Base-by-base conservation (phyloP, 2,113 vertebrate species). In the Campylomormyrus numenius region DNA sequence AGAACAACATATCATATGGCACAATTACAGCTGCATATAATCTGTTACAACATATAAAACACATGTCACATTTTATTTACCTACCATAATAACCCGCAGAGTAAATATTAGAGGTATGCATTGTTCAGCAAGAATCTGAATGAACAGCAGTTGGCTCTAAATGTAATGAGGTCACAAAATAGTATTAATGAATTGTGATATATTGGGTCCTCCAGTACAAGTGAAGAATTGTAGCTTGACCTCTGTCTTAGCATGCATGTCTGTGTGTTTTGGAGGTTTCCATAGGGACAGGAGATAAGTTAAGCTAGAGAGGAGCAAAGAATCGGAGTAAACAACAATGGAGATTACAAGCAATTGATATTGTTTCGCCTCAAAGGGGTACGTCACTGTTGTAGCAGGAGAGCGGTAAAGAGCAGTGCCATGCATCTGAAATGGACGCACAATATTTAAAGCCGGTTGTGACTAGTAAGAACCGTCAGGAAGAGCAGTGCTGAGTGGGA, bases 361-460 rank as follows among this genome's bases (percentile, higher is more conserved):
- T 48, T 11, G 24, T 86, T 50, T 86, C 84, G 50, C 48, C 84
- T n/a, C 84, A 86, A 87, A 27, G 49, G 58, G 90, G 83, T 91
- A 89, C 91, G 88, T 90, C 74, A 87, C 90, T 53, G 45, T 49
- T 83, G 89, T 31, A 62, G 49, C 50, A 35, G 13, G 10, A 46
- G 13, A 21, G 50, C 27, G 39, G 86, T 74, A 49, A 45, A 66
- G 13, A 48, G 31, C 62, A 39, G 88, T 77, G 46, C 45, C 62
- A n/a, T 74, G 88, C 48, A 10, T 49, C 46, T 50, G n/a, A 89
- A 70, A 24, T 89, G n/a, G 15, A 80, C 4, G 13, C 46, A 77
- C 49, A 15, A 48, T 35, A 53, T 53, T 52, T 53, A 24, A 27
- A 87, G 85, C n/a, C 8, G 7, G 27, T 21, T 17, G 17, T 19